Percentiles rank a stretch among this genome's conserved stretches.
phyloP scores from a whole-genome alignment of 2,113 vertebrate genomes.

The Vulpes lagopus region DNA sequence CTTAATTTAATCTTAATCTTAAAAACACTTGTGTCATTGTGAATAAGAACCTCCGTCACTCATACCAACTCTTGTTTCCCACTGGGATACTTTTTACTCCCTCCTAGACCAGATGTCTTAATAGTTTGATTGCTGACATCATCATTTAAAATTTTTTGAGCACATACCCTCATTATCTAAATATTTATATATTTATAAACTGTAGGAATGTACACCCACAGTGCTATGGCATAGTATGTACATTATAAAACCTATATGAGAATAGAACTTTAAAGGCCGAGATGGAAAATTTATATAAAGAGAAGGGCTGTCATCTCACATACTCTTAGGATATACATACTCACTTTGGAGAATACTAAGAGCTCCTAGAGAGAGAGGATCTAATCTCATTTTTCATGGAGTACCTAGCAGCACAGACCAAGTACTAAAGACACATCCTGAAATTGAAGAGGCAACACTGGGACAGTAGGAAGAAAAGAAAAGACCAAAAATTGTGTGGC shows the following conservation, averaged over 20 bases:
- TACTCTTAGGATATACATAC: neutral
- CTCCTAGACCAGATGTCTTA: neutral
- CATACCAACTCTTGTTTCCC: neutral
- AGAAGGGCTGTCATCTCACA: neutral
- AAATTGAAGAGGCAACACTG: neutral
- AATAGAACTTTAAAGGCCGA: slow-evolving; percentile 19
- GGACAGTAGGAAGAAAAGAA: neutral
- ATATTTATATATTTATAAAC: slow-evolving; percentile 2
- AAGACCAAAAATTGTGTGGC: neutral
- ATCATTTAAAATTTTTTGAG: slow-evolving; percentile 37
- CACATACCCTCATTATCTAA: neutral
- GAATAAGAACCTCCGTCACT: neutral
- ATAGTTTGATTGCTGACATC: neutral
- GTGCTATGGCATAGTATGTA: neutral
- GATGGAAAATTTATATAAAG: slow-evolving; percentile 20
- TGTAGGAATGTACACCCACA: neutral
- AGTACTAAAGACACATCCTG: neutral
- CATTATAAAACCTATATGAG: slow-evolving; percentile 15
- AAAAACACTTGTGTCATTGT: neutral
- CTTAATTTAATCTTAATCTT: neutral
- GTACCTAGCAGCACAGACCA: neutral
- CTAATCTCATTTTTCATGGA: neutral
- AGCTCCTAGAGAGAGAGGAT: neutral
- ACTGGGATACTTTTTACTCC: neutral
- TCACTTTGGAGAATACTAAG: neutral